Conservation (phyloP, 2,797 vertebrate species). For the Carapus acus region DNA sequence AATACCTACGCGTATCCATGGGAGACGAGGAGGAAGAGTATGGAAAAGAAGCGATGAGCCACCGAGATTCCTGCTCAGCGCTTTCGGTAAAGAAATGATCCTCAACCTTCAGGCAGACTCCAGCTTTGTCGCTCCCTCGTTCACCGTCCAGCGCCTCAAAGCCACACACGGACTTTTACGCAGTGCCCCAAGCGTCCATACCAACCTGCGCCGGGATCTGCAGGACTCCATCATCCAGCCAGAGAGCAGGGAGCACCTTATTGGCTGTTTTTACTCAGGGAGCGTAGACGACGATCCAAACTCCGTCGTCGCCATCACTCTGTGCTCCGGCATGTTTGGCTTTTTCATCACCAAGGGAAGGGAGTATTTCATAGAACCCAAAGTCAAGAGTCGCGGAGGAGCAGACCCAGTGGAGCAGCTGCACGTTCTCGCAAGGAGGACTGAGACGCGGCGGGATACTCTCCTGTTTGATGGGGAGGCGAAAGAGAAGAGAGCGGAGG, state of each 20-base stretch:
- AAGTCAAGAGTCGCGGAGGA: slow-evolving; percentile 34
- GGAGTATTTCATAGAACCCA: slow-evolving; percentile 82
- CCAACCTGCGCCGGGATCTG: slow-evolving; percentile 4
- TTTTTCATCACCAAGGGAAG: slow-evolving; percentile 80
- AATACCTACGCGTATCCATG: slow-evolving; percentile 64
- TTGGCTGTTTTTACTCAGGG: slow-evolving; percentile 83
- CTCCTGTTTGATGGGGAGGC: slow-evolving; percentile 43
- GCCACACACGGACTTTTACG: slow-evolving; percentile 43
- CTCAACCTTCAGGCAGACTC: slow-evolving; percentile 80
- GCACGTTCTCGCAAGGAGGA: slow-evolving; percentile 76
- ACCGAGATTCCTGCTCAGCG: slow-evolving; percentile 68
- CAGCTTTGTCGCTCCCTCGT: slow-evolving; percentile 79
- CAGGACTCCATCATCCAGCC: slow-evolving; percentile 33
- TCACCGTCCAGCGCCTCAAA: slow-evolving; percentile 74
- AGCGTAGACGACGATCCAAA: slow-evolving; percentile 71
- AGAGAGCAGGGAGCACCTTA: slow-evolving; percentile 51
- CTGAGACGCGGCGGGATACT: slow-evolving; percentile 23
- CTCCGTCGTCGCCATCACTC: slow-evolving; percentile 82
- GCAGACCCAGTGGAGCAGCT: slow-evolving; percentile 57
- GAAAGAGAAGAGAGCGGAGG: neutral
- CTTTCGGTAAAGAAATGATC: slow-evolving; percentile 76
- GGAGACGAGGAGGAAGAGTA: slow-evolving; percentile 55
- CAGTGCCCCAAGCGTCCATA: slow-evolving; percentile 32
- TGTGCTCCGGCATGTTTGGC: slow-evolving; percentile 82
- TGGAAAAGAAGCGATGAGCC: slow-evolving; percentile 69